These are phyloP conservation scores for Aromia moschata DNA, from an alignment of 2,888 invertebrate genomes.

Conservation along the genomic window DNA sequence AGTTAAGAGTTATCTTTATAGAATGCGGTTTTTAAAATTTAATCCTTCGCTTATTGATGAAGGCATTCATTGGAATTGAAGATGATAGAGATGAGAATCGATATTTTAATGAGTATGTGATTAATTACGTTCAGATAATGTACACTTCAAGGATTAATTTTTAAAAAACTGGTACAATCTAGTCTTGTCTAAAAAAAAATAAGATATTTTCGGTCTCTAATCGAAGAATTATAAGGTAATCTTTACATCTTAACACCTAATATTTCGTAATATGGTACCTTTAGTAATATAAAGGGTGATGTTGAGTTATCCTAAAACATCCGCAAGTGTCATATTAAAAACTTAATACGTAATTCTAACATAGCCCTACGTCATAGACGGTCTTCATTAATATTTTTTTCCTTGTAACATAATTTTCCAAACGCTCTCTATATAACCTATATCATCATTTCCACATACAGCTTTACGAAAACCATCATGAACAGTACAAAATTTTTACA, in stretches of 20 bases:
- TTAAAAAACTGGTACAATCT: constrained; percentile 32
- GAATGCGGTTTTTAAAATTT: constrained; percentile 10
- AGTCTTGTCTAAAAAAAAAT: constrained; percentile 32
- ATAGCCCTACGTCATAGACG: constrained; percentile 23
- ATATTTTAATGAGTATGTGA: not conserved
- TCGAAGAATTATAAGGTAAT: constrained; percentile 18
- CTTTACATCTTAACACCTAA: constrained; percentile 23
- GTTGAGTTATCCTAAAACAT: constrained; percentile 12
- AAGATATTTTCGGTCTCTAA: constrained; percentile 13
- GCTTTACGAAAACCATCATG: constrained; percentile 26
- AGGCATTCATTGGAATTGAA: not conserved
- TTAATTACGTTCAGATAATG: constrained; percentile 25
- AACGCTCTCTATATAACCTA: constrained; percentile 21
- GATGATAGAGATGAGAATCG: not conserved
- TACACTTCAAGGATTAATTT: constrained; percentile 17
- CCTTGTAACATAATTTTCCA: constrained; percentile 16
- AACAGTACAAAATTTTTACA: constrained; percentile 32
- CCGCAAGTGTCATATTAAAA: constrained; percentile 18
- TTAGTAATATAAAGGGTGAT: constrained; percentile 9
- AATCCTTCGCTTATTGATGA: constrained; percentile 24
- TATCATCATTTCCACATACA: constrained; percentile 26
- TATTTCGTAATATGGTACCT: constrained; percentile 7
- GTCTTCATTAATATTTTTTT: constrained; percentile 16
- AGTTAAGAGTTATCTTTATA: constrained; percentile 16
- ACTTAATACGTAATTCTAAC: constrained; percentile 17